A percentile compares a stretch with the other conserved stretches of the same genome.
Evolutionary conservation across 2,113 vertebrate genomes (phyloP).

Genomic region (Motacilla tschutschensis): DNA sequence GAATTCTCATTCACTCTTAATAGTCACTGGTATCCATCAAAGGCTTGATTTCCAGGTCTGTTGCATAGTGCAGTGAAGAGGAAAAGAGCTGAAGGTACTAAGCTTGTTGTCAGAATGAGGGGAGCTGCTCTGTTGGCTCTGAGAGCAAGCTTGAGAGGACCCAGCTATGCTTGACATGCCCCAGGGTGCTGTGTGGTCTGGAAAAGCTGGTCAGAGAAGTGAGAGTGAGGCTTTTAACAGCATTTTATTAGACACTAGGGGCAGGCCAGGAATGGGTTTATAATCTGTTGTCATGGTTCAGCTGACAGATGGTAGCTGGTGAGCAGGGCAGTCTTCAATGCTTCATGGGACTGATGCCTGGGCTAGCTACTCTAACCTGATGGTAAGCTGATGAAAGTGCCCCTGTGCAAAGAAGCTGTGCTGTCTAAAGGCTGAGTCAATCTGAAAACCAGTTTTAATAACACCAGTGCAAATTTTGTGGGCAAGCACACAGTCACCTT

Average conservation of each 20-base stretch:
- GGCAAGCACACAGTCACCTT: background rate
- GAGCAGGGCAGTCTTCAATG: background rate
- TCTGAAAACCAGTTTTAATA: constrained; percentile 2
- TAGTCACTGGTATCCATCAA: constrained; percentile 60
- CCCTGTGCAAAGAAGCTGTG: background rate
- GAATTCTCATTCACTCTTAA: constrained; percentile 63
- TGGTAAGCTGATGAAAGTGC: background rate
- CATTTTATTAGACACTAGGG: constrained; percentile 16
- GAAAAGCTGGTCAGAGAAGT: background rate
- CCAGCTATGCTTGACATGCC: background rate
- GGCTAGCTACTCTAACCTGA: background rate
- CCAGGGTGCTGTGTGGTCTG: background rate
- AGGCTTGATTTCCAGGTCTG: constrained; percentile 14
- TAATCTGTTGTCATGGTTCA: constrained; percentile 23
- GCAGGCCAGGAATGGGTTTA: background rate
- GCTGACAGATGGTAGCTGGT: constrained; percentile 15
- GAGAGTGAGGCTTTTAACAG: background rate
- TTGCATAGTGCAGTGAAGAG: background rate
- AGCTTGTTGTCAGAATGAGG: background rate
- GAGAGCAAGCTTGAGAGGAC: background rate
- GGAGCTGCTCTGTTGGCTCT: background rate
- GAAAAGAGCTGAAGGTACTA: constrained; percentile 16
- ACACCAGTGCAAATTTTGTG: background rate
- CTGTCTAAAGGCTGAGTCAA: background rate
- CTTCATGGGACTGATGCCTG: background rate